Evolutionary conservation across 2,888 invertebrate genomes (phyloP).

Genomic region (Caenorhabditis sp.): DNA sequence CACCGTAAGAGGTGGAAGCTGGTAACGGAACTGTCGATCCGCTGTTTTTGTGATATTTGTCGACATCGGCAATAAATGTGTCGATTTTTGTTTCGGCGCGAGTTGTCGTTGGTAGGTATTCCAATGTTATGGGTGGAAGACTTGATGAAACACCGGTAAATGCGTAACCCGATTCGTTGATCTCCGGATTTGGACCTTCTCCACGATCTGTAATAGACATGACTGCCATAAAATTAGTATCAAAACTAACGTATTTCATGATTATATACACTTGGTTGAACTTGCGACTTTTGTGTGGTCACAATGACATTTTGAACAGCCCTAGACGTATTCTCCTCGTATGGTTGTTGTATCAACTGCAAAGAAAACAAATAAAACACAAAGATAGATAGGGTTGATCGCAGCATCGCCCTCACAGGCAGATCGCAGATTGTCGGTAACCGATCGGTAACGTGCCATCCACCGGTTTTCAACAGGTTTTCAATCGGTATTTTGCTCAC

Average conservation of each 20-base stretch:
- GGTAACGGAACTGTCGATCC: neutral
- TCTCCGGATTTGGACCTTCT: constrained; percentile 9
- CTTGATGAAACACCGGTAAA: constrained; percentile 9
- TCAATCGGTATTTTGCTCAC: too few species aligned
- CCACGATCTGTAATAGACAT: constrained; percentile 2
- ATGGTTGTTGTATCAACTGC: neutral
- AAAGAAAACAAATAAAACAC: neutral
- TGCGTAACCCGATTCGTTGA: constrained; percentile 21
- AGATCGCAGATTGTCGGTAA: constrained; percentile 51
- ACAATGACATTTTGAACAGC: too few species aligned
- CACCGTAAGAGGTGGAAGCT: neutral
- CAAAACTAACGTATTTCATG: neutral
- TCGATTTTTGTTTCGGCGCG: constrained; percentile 4
- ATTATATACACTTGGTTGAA: neutral
- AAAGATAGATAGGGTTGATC: too few species aligned
- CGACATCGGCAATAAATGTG: constrained; percentile 21
- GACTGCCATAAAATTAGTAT: neutral
- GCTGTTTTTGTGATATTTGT: constrained; percentile 13
- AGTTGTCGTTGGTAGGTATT: constrained; percentile 2
- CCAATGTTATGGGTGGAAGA: constrained; percentile 10
- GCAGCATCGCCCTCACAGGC: constrained; percentile 38
- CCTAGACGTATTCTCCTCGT: too few species aligned
- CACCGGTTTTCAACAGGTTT: too few species aligned
- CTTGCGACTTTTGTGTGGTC: neutral
- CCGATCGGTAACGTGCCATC: too few species aligned